Percentiles rank a stretch among this genome's conserved stretches.
Conservation (phyloP, 2,888 invertebrate species). For the Biston stratarius region DNA sequence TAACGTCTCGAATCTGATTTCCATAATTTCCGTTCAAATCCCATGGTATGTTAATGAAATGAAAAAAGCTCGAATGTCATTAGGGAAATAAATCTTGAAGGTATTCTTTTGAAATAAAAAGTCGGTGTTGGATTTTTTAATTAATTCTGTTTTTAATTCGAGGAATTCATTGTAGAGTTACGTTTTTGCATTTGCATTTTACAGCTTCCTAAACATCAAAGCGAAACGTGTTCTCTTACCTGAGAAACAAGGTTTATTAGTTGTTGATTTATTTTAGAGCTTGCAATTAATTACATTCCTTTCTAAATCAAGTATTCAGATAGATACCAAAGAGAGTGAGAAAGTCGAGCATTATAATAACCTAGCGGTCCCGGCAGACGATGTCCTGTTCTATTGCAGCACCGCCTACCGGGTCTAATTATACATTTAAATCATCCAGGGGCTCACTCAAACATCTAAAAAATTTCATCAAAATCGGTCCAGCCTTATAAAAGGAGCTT, state of each 20-base stretch:
- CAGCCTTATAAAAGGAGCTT: too few species aligned
- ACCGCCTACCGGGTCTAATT: too few species aligned
- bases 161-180: constrained; percentile 6
- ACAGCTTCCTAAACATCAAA: neutral
- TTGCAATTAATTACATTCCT: neutral
- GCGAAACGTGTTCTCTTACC: neutral
- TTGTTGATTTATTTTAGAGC: neutral
- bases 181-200: neutral
- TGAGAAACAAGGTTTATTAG: neutral
- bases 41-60: constrained; percentile 31
- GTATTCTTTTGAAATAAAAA: constrained; percentile 23
- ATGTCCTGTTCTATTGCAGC: too few species aligned
- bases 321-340: too few species aligned
- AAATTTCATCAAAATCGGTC: too few species aligned
- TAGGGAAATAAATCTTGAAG: constrained; percentile 21
- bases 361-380: too few species aligned
- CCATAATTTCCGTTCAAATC: constrained; percentile 38
- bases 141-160: constrained; percentile 13
- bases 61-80: constrained; percentile 29
- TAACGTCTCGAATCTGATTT: constrained; percentile 30
- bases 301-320: neutral
- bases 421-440: too few species aligned
- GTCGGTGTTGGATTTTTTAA: constrained; percentile 7
- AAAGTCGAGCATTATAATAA: too few species aligned
- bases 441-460: too few species aligned